These are phyloP conservation scores for Arenaria interpres DNA, from an alignment of 2,113 vertebrate genomes.

Conservation along the genomic window DNA sequence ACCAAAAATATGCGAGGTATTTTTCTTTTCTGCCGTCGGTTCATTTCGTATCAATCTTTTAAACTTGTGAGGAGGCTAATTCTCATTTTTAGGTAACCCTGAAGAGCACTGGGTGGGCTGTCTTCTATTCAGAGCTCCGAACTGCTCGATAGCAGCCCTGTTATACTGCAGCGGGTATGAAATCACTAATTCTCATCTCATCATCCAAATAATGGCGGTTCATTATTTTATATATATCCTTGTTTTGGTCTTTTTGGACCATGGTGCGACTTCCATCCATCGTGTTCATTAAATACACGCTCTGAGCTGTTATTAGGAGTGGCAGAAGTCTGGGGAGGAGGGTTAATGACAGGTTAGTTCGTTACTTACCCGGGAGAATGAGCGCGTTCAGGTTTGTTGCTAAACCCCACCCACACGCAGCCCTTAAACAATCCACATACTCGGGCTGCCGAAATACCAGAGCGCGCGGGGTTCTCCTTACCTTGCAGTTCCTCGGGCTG, in stretches of 20 bases:
- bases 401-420: not conserved
- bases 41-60: not conserved
- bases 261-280: not conserved
- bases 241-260: not conserved
- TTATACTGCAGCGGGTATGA: not conserved
- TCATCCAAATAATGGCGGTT: not conserved
- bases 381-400: not conserved
- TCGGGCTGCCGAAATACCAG: not conserved
- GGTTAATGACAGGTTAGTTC: not conserved
- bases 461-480: not conserved
- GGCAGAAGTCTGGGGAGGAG: not conserved
- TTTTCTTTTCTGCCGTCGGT: not conserved
- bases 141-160: not conserved
- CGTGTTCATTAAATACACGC: not conserved
- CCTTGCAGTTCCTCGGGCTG: not conserved
- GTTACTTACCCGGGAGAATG: not conserved
- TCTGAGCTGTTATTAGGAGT: not conserved
- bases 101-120: not conserved
- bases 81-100: not conserved
- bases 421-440: not conserved
- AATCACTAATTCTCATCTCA: not conserved
- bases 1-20: slow-evolving; percentile 74
- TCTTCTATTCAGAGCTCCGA: not conserved
- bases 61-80: not conserved
- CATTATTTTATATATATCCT: not conserved